Conservation (phyloP, 2,113 vertebrate genomes). For the Ctenomys sociabilis region DNA sequence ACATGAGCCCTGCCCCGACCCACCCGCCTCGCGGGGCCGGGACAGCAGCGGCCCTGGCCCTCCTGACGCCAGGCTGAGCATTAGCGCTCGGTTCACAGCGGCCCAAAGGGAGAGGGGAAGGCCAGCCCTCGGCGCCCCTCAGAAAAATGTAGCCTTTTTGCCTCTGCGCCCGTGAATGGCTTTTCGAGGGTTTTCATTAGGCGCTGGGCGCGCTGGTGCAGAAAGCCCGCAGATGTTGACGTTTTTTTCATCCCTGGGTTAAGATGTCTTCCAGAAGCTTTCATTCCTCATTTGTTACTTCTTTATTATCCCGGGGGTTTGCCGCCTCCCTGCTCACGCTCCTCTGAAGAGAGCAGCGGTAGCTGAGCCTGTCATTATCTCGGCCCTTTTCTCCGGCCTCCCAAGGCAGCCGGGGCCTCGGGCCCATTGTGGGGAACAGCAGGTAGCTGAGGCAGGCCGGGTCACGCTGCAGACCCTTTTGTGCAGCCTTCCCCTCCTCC, state of each 20-base stretch:
- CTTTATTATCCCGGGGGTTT: slow-evolving; percentile 90
- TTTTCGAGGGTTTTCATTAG: slow-evolving; percentile 87
- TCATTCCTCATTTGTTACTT: slow-evolving; percentile 94
- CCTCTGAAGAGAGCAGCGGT: slow-evolving; percentile 92
- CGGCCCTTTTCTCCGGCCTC: slow-evolving; percentile 88
- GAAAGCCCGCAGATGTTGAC: slow-evolving; percentile 95
- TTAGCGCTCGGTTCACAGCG: slow-evolving; percentile 88
- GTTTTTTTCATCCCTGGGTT: slow-evolving; percentile 92
- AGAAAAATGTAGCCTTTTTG: slow-evolving; percentile 93
- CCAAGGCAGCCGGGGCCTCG: slow-evolving; percentile 86
- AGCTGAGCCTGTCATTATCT: slow-evolving; percentile 89
- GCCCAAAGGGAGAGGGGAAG: slow-evolving; percentile 87
- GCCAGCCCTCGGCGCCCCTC: slow-evolving; percentile 86
- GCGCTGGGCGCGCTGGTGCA: slow-evolving; percentile 86
- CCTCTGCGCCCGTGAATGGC: slow-evolving; percentile 89
- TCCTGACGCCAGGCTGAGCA: slow-evolving; percentile 87
- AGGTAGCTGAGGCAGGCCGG: slow-evolving; percentile 91
- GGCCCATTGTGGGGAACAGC: slow-evolving; percentile 94
- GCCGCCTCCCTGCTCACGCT: slow-evolving; percentile 84
- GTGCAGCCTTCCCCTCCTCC: slow-evolving; percentile 83
- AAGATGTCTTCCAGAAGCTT: slow-evolving; percentile 95
- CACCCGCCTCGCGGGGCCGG: slow-evolving; percentile 79
- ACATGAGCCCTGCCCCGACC: slow-evolving; percentile 74
- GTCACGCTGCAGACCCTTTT: slow-evolving; percentile 86
- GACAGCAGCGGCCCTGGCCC: slow-evolving; percentile 72